A percentile compares a stretch with the other conserved stretches of the same genome.
These are phyloP conservation scores for Frankliniella fusca DNA, from an alignment of 2,888 invertebrate species.

Conservation along the genomic window DNA sequence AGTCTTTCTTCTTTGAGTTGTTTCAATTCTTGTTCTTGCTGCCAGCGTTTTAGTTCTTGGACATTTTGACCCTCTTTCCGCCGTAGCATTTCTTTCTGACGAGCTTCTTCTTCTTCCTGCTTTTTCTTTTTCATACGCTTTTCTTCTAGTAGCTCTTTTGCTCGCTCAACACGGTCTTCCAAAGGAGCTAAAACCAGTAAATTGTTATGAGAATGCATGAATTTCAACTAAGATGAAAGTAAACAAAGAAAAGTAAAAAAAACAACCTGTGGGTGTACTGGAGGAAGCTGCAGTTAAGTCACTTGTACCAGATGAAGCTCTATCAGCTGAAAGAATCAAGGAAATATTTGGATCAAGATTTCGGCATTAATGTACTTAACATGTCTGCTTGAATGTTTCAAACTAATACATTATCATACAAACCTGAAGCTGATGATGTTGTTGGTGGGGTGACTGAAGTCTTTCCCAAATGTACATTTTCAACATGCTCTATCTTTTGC, in stretches of 20 bases:
- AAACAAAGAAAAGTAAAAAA: no score
- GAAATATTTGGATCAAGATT: no score
- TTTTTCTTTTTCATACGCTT: constrained; percentile 60
- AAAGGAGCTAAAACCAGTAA: constrained; percentile 29
- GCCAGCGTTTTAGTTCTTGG: constrained; percentile 65
- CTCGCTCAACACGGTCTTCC: constrained; percentile 60
- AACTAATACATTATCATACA: no score
- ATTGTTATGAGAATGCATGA: neutral
- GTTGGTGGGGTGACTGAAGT: neutral
- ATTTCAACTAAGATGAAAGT: no score
- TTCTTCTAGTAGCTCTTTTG: constrained; percentile 63
- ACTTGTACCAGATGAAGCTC: no score
- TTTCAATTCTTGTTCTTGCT: constrained; percentile 70
- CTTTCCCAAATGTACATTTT: neutral
- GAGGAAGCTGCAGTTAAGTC: no score
- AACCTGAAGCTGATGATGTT: neutral
- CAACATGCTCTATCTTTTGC: neutral
- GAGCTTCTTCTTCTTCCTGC: constrained; percentile 60
- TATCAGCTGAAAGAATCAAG: no score
- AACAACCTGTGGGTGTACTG: no score
- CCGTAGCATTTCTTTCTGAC: constrained; percentile 64
- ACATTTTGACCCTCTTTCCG: constrained; percentile 69
- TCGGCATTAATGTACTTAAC: no score
- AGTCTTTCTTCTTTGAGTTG: constrained; percentile 68
- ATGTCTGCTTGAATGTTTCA: no score